Evolutionary conservation across 1,140 invertebrate species (phyloP).

Genomic region (Epicauta chinensis): DNA sequence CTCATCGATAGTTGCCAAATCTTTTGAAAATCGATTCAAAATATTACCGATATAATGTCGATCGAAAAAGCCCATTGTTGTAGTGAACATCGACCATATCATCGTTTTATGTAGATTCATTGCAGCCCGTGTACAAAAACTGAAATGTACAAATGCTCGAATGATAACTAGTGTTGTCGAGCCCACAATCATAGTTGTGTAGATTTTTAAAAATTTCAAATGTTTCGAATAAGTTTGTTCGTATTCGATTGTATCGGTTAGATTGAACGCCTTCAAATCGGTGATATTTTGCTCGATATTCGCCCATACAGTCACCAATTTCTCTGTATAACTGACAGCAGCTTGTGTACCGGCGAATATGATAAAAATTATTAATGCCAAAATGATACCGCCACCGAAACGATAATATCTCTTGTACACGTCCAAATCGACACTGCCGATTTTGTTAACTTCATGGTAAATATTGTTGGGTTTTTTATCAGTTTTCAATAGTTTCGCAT

Average conservation of each 20-base stretch:
- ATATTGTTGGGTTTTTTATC: constrained; percentile 16
- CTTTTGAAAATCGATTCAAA: constrained; percentile 58
- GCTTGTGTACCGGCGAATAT: constrained; percentile 18
- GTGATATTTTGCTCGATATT: constrained; percentile 19
- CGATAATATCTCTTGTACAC: constrained; percentile 23
- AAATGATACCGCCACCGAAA: constrained; percentile 16
- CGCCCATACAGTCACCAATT: constrained; percentile 23
- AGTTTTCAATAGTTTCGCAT: constrained; percentile 1
- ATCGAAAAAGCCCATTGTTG: constrained; percentile 63
- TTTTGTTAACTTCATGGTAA: constrained; percentile 21
- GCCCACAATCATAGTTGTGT: constrained; percentile 8
- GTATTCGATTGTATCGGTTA: constrained; percentile 18
- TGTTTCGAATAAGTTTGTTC: constrained; percentile 3
- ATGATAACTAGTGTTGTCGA: neutral
- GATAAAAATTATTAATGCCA: constrained; percentile 2
- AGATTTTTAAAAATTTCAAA: constrained; percentile 10
- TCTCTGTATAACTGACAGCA: constrained; percentile 18
- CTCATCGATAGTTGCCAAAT: constrained; percentile 57
- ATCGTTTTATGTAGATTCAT: constrained; percentile 58
- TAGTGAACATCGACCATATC: constrained; percentile 54
- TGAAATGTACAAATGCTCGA: constrained; percentile 42
- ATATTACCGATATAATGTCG: constrained; percentile 45
- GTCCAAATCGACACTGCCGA: constrained; percentile 20
- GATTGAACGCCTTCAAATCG: constrained; percentile 11
- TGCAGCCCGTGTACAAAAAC: constrained; percentile 55